Evolutionary conservation across 1,140 invertebrate genomes (phyloP).

Genomic region (Drosophila miranda): DNA sequence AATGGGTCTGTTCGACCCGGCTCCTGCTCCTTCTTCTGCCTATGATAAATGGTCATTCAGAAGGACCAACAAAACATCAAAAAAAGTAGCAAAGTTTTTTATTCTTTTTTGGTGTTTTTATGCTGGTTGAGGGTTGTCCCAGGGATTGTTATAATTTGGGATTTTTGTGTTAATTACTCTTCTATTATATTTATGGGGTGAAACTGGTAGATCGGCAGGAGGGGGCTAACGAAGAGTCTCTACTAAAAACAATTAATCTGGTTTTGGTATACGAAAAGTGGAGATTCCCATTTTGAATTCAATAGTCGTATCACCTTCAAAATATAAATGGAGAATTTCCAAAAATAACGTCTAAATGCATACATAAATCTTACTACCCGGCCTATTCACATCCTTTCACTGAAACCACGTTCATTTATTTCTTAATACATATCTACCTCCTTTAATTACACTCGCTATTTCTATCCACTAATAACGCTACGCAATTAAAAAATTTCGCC

Average conservation of each 20-base stretch:
- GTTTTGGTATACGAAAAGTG: too few species aligned
- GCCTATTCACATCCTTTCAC: too few species aligned
- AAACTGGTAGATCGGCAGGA: constrained; percentile 37
- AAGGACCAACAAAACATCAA: constrained; percentile 42
- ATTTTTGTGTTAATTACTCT: constrained; percentile 80
- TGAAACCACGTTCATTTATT: too few species aligned
- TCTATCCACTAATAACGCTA: constrained; percentile 2
- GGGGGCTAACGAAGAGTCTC: neutral
- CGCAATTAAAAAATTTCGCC: constrained; percentile 70
- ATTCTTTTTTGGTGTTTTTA: constrained; percentile 31
- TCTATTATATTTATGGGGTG: constrained; percentile 63
- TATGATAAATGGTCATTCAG: constrained; percentile 71
- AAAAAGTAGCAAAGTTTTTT: constrained; percentile 52
- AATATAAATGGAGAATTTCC: too few species aligned
- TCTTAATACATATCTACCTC: too few species aligned
- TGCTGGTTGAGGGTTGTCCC: constrained; percentile 47
- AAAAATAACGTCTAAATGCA: too few species aligned
- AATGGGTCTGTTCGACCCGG: constrained; percentile 30
- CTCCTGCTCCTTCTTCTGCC: constrained; percentile 40
- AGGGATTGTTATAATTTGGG: constrained; percentile 74
- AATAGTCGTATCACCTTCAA: too few species aligned
- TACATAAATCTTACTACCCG: too few species aligned
- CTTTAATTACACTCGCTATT: constrained; percentile 18
- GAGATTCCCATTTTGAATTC: too few species aligned
- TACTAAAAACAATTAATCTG: constrained; percentile 9